phyloP scores from a whole-genome alignment of 2,888 invertebrate genomes.

The Allolobophora icterica region DNA sequence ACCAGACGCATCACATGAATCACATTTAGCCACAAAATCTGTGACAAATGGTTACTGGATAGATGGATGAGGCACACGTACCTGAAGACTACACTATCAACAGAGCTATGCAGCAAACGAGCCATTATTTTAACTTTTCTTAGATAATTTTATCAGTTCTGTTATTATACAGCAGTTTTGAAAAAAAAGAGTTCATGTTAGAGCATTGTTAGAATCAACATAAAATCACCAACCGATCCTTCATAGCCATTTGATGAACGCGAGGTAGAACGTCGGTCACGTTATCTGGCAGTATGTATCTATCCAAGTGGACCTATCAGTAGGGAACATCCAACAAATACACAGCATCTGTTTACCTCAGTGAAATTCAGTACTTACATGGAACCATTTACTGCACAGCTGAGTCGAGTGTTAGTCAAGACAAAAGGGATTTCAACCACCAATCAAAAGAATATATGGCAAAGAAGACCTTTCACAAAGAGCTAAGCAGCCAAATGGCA shows the following conservation, averaged over 20 bases:
- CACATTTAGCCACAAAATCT: no score
- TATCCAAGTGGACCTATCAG: slow-evolving; percentile 60
- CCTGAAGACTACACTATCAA: no score
- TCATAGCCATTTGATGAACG: slow-evolving; percentile 73
- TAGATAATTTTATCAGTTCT: no score
- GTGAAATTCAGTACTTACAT: background rate
- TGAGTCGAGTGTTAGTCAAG: background rate
- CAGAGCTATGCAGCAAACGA: no score
- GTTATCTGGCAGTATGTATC: slow-evolving; percentile 51
- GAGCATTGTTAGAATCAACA: background rate
- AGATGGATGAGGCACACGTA: no score
- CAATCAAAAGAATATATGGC: background rate
- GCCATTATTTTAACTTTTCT: no score
- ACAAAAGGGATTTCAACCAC: background rate
- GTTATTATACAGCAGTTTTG: no score
- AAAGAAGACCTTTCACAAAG: background rate
- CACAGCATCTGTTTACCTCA: background rate
- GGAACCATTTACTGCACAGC: background rate
- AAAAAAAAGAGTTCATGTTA: no score
- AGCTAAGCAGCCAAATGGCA: background rate
- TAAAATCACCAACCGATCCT: slow-evolving; percentile 69
- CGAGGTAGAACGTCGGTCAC: slow-evolving; percentile 64
- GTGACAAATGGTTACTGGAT: no score
- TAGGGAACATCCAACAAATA: background rate
- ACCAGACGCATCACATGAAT: no score